Evolutionary conservation across 2,888 invertebrate genomes (phyloP).

Genomic region (Suillia variegata): DNA sequence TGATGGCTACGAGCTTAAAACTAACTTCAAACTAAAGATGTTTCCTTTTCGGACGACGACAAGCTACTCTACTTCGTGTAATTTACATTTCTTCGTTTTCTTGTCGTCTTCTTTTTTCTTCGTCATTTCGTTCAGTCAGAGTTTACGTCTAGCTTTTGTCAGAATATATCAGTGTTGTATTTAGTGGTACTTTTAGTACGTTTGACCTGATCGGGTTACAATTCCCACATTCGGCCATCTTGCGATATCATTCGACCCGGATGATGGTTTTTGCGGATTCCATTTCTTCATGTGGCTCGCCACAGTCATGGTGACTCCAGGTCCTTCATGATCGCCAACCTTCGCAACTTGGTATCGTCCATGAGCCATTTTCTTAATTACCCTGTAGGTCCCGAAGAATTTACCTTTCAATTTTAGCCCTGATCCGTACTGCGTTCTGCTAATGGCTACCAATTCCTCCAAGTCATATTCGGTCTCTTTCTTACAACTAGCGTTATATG

Average conservation of each 20-base stretch:
- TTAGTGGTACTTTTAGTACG: neutral
- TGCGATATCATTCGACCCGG: neutral
- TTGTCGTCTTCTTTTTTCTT: no score
- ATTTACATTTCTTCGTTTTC: no score
- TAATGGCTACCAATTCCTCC: slow-evolving; percentile 18
- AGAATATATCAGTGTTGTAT: no score
- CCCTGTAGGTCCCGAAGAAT: slow-evolving; percentile 6
- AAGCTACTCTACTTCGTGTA: no score
- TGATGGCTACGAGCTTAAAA: no score
- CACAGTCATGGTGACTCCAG: neutral
- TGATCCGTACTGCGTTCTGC: slow-evolving; percentile 15
- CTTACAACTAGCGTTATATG: slow-evolving; percentile 25
- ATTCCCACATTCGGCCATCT: slow-evolving; percentile 1
- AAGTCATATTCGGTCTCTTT: neutral
- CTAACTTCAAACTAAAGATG: no score
- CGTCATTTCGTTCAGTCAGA: no score
- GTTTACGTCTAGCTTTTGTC: no score
- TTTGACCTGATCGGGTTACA: neutral
- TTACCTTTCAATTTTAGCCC: slow-evolving; percentile 8
- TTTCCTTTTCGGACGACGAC: no score
- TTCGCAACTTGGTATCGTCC: slow-evolving; percentile 9
- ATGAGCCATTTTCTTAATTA: neutral
- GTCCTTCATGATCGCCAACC: neutral
- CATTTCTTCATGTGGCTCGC: neutral
- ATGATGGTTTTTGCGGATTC: neutral